Conservation (phyloP, 2,797 vertebrate genomes). For the Chloroceryle amazona region DNA sequence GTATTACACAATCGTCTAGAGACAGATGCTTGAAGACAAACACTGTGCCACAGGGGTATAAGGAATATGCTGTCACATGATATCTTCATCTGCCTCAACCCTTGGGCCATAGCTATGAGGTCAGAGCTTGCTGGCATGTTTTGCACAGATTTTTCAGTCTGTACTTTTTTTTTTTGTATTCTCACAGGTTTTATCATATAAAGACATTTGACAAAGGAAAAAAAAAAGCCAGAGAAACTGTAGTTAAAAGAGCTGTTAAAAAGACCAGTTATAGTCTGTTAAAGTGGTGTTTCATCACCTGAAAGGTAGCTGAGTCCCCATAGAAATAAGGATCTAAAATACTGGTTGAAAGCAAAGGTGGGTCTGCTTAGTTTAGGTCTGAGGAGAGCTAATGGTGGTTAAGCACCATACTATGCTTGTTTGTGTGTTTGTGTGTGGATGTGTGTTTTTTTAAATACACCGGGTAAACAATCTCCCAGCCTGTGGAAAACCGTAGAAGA, state of each 20-base stretch:
- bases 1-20: not conserved
- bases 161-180: not conserved
- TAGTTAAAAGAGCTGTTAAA: not conserved
- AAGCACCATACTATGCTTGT: not conserved
- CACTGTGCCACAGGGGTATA: not conserved
- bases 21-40: not conserved
- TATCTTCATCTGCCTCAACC: not conserved
- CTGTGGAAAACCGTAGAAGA: not conserved
- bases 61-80: not conserved
- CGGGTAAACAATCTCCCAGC: not conserved
- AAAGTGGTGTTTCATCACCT: not conserved
- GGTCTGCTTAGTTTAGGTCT: accelerated
- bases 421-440: not conserved
- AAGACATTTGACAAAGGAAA: not conserved
- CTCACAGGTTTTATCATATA: not conserved
- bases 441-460: not conserved
- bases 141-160: not conserved
- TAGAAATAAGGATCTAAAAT: not conserved
- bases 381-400: not conserved
- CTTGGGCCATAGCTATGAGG: not conserved
- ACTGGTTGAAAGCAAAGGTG: not conserved
- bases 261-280: not conserved
- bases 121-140: not conserved
- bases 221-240: not conserved
- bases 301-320: not conserved